Evolutionary conservation across 2,888 invertebrate species (phyloP).

Genomic region (Drymonia ruficornis): DNA sequence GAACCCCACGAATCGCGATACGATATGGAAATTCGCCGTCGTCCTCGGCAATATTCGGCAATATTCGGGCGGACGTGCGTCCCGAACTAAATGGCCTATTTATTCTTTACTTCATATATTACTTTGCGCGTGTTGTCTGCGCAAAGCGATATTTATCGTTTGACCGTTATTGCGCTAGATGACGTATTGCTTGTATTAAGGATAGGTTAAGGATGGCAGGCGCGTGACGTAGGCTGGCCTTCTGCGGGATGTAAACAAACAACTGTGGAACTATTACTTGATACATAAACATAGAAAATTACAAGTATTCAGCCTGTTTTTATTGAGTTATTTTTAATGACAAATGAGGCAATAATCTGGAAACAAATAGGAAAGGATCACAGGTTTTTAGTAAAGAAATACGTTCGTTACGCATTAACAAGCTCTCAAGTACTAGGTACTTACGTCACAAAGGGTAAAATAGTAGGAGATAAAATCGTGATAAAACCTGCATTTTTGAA

Average conservation of each 20-base stretch:
- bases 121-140: conserved; percentile 84
- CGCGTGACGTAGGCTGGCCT: conserved; percentile 51
- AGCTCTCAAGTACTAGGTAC: too few relatives aligned
- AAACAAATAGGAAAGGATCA: too few relatives aligned
- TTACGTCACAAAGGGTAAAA: too few relatives aligned
- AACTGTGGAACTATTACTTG: background rate
- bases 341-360: too few relatives aligned
- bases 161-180: conserved; percentile 84
- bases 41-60: conserved; percentile 82
- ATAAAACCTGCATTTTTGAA: too few relatives aligned
- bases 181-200: conserved; percentile 79
- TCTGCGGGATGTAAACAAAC: conserved; percentile 24
- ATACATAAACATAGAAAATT: background rate
- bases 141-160: conserved; percentile 84
- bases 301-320: too few relatives aligned
- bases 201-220: conserved; percentile 65
- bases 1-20: conserved; percentile 81
- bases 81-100: conserved; percentile 84
- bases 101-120: conserved; percentile 85
- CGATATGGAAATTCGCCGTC: conserved; percentile 80
- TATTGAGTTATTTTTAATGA: too few relatives aligned
- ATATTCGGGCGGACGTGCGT: conserved; percentile 82
- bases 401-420: too few relatives aligned
- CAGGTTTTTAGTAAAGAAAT: background rate
- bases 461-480: too few relatives aligned